These are phyloP conservation scores for Heliconius hewitsoni DNA, from an alignment of 1,140 invertebrate genomes.

Conservation along the genomic window DNA sequence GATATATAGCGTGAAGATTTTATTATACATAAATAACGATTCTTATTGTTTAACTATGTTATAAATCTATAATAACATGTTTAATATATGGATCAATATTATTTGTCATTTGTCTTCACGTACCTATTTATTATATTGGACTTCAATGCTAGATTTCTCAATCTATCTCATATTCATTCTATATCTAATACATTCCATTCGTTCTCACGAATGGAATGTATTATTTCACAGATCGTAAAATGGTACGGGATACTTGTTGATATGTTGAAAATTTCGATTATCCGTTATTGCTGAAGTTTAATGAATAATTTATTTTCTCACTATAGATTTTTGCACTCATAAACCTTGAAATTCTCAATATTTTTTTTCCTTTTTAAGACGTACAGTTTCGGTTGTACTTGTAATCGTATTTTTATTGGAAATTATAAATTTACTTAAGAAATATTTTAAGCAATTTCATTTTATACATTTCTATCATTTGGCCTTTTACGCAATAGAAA, in stretches of 20 bases:
- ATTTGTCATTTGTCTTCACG: background rate
- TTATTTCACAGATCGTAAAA: background rate
- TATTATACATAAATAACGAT: too few relatives aligned
- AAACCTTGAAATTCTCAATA: too few relatives aligned
- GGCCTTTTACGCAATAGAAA: background rate
- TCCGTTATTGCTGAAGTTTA: background rate
- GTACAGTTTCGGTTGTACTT: too few relatives aligned
- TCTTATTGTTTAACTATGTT: too few relatives aligned
- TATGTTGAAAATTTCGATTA: too few relatives aligned
- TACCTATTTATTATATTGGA: background rate
- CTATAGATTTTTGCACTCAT: background rate
- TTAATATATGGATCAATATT: too few relatives aligned
- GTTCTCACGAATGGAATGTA: background rate
- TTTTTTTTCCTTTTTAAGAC: too few relatives aligned
- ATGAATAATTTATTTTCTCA: background rate
- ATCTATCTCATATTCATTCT: too few relatives aligned
- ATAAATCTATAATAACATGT: background rate
- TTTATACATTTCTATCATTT: background rate
- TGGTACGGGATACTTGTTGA: background rate
- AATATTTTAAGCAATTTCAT: background rate
- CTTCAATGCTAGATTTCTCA: background rate
- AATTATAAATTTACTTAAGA: background rate
- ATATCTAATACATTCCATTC: too few relatives aligned
- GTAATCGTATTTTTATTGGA: too few relatives aligned
- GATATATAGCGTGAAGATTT: too few relatives aligned